Base-by-base conservation (phyloP, 2,113 vertebrate genomes). In the Epinephelus lanceolatus region DNA sequence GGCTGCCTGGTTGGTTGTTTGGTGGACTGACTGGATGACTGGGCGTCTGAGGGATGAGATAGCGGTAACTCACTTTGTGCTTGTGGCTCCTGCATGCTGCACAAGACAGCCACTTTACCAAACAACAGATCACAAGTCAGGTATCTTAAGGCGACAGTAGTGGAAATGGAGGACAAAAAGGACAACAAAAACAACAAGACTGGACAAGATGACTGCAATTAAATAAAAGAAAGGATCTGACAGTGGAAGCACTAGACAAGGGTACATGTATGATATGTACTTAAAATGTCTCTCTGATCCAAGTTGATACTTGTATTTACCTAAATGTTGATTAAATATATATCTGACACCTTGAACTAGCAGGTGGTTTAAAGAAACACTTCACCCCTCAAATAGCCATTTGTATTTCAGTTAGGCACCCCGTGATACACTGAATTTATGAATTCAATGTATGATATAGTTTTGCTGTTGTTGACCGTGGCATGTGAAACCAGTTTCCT, bases 21-120 rank as follows among this genome's bases (percentile, higher is more conserved):
- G 59, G 18, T 18, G 17, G 27, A 27, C 30, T 71, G 37, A 57
- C 63, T 9, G 61, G 33, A 15, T 63, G 78, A 65, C 47, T 25
- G 68, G 30, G 1, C 42, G 3, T 57, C 47, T 76, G 79, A 78
- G 61, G 60, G 68, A 76, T 33, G 49, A 17, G 59, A 63, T 55
- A 68, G 49, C 76, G 49, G 56, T 21, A 56, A 62, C 78, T 59
- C 33, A 0, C 57, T 67, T 19, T n/a, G 23, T 3, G 4, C 37
- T 73, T 3, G 19, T 45, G 53, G 56, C 66, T 61, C 25, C 52
- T 33, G 65, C 9, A 18, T 14, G 12, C 45, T 27, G 21, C 25
- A 25, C 14, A 19, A 47, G 52, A 37, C 47, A 27, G 13, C 33
- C 42, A 18, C 13, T 55, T 65, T 15, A 19, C 7, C 23, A 5